Evolutionary conservation across 2,113 vertebrate species (phyloP).

Genomic region (Melanerpes aurifrons): DNA sequence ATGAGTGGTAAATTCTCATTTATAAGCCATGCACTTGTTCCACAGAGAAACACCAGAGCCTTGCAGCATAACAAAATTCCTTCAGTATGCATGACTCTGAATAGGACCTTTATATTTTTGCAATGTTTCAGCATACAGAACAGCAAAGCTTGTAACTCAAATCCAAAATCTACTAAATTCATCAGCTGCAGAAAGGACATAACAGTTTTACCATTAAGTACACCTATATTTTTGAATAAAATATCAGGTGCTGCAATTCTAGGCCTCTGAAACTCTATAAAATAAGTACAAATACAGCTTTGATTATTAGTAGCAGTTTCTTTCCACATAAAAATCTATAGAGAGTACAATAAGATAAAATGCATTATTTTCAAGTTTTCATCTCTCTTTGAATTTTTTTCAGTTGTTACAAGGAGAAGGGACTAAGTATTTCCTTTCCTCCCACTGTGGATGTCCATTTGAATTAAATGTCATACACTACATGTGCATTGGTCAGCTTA

Average conservation of each 20-base stretch:
- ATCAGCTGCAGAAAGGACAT: not conserved
- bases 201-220: not conserved
- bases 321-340: not conserved
- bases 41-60: not conserved
- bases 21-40: not conserved
- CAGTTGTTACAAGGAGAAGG: not conserved
- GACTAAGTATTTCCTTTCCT: not conserved
- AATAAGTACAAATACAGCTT: not conserved
- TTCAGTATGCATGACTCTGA: not conserved
- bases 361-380: not conserved
- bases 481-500: not conserved
- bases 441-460: not conserved
- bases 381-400: not conserved
- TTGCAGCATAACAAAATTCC: not conserved
- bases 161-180: too few species aligned
- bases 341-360: not conserved
- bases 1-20: constrained; percentile 3
- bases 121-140: not conserved
- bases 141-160: too few species aligned
- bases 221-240: not conserved
- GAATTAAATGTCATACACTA: not conserved
- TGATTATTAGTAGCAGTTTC: not conserved
- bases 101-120: not conserved
- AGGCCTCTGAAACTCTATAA: not conserved
- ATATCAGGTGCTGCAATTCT: not conserved